A percentile compares a stretch with the other conserved stretches of the same genome.
phyloP scores from a whole-genome alignment of 1,140 invertebrate genomes.

The Arctopsyche grandis region DNA sequence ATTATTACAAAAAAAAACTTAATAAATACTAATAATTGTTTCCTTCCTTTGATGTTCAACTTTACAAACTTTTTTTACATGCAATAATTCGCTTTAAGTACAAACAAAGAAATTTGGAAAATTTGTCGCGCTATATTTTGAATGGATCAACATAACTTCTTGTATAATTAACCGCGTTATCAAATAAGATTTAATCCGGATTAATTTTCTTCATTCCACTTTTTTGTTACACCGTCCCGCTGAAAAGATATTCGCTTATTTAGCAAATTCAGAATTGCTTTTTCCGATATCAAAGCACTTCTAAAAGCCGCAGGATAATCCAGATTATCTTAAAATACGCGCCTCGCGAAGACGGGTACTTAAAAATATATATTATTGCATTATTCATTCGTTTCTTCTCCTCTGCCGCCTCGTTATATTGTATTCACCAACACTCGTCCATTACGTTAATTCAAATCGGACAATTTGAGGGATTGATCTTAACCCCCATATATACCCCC shows the following conservation, averaged over 20 bases:
- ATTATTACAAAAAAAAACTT: no score
- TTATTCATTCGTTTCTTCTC: conserved; percentile 11
- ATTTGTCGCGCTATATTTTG: not conserved
- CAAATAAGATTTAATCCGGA: conserved; percentile 16
- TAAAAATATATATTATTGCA: conserved; percentile 10
- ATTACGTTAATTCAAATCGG: not conserved
- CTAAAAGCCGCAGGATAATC: conserved; percentile 23
- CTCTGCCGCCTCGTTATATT: not conserved
- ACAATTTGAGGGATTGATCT: not conserved
- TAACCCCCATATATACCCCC: no score
- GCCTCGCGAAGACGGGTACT: conserved; percentile 17
- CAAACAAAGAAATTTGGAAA: no score
- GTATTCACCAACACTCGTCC: not conserved
- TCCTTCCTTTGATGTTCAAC: no score
- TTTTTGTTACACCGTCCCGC: not conserved
- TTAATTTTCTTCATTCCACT: not conserved
- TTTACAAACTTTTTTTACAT: no score
- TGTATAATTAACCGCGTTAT: conserved; percentile 25
- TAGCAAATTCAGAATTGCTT: conserved; percentile 29
- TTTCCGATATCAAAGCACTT: conserved; percentile 34
- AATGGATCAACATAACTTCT: conserved; percentile 8
- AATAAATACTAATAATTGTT: no score
- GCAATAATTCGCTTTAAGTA: no score
- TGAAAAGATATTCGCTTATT: conserved; percentile 11
- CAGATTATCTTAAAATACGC: conserved; percentile 35